phyloP scores from a whole-genome alignment of 2,888 invertebrate genomes.

The Hyles lineata region DNA sequence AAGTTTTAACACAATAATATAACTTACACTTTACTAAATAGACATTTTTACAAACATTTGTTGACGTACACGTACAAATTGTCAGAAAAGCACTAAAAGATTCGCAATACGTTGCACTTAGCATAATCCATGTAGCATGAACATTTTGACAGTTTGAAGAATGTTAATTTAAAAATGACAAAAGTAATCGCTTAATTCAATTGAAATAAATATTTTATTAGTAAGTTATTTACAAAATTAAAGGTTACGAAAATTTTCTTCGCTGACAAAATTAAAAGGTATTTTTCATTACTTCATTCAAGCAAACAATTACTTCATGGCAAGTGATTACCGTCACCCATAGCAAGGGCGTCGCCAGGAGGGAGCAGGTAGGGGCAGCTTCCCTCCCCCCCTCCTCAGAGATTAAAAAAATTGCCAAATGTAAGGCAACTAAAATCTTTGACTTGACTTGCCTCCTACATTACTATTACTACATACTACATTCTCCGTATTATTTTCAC shows the following conservation, averaged over 20 bases:
- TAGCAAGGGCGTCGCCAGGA: no score
- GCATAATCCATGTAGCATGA: background rate
- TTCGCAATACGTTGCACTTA: slow-evolving; percentile 45
- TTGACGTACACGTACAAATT: background rate
- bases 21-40: background rate
- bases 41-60: background rate
- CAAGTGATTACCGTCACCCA: no score
- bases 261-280: background rate
- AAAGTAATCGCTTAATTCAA: background rate
- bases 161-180: no score
- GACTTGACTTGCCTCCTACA: no score
- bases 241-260: background rate
- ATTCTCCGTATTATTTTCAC: no score
- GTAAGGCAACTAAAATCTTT: no score
- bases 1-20: background rate
- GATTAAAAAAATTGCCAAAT: no score
- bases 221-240: background rate
- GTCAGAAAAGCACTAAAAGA: slow-evolving; percentile 70
- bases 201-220: background rate
- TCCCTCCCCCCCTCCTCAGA: no score
- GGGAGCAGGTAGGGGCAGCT: no score
- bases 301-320: no score
- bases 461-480: no score
- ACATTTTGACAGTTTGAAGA: slow-evolving; percentile 1
- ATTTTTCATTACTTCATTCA: no score